phyloP scores from a whole-genome alignment of 2,888 invertebrate species.

The Nephrotoma guestfalica region DNA sequence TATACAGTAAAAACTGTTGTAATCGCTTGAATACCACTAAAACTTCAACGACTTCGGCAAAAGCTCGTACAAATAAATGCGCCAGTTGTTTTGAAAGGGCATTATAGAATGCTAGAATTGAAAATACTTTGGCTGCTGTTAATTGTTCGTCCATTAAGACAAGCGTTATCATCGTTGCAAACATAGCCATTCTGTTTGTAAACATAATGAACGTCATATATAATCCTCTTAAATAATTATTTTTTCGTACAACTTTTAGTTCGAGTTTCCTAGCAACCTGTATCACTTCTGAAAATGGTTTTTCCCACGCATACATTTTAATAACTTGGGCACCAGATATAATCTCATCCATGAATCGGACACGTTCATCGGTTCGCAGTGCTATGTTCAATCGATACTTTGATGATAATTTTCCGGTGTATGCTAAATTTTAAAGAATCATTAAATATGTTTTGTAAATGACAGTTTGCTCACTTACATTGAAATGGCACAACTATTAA shows the following conservation, averaged over 20 bases:
- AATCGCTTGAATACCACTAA: constrained; percentile 59
- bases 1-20: constrained; percentile 30
- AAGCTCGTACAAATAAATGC: constrained; percentile 45
- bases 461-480: constrained; percentile 32
- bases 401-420: constrained; percentile 21
- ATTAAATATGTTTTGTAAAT: neutral
- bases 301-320: constrained; percentile 90
- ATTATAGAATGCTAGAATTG: constrained; percentile 39
- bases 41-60: constrained; percentile 68
- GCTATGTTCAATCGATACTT: constrained; percentile 37
- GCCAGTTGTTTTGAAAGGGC: constrained; percentile 41
- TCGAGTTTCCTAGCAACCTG: constrained; percentile 50
- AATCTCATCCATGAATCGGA: constrained; percentile 63
- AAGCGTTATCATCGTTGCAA: constrained; percentile 56
- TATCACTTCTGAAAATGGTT: constrained; percentile 64
- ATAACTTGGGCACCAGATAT: constrained; percentile 61
- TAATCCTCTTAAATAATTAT: constrained; percentile 47
- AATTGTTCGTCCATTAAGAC: constrained; percentile 48
- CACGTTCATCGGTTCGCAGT: constrained; percentile 53
- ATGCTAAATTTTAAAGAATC: constrained; percentile 13
- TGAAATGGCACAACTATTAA: constrained; percentile 62
- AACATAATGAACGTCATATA: constrained; percentile 66
- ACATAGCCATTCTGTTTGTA: constrained; percentile 65
- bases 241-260: constrained; percentile 41
- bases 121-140: constrained; percentile 55